Evolutionary conservation across 2,797 vertebrate genomes (phyloP).

Genomic region (Chromobotia macracanthus): DNA sequence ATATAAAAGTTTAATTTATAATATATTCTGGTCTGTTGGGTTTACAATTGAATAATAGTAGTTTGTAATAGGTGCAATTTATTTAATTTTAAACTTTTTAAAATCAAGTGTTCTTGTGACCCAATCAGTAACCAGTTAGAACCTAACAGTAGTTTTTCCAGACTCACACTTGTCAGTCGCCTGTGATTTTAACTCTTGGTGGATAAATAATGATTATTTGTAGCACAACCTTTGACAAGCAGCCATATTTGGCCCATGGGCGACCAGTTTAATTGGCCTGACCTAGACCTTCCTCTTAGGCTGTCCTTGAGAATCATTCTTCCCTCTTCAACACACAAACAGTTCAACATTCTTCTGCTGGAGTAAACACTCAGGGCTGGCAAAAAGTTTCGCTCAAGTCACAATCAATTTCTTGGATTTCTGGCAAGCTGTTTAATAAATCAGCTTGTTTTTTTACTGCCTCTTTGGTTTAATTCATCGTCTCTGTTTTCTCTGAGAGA

Average conservation of each 20-base stretch:
- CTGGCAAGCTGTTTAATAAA: slow-evolving; percentile 19
- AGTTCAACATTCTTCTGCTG: not conserved
- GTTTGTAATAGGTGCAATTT: too few relatives aligned
- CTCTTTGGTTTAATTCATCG: slow-evolving; percentile 26
- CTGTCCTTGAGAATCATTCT: not conserved
- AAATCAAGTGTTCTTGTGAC: not conserved
- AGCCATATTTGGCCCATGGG: not conserved
- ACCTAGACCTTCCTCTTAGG: not conserved
- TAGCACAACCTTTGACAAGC: not conserved
- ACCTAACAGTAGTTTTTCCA: not conserved
- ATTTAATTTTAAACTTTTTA: not conserved
- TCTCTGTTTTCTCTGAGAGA: slow-evolving; percentile 10
- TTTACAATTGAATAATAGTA: too few relatives aligned
- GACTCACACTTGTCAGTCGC: not conserved
- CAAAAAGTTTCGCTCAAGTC: slow-evolving; percentile 2
- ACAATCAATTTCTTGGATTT: slow-evolving; percentile 1
- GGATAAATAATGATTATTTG: not conserved
- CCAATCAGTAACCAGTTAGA: not conserved
- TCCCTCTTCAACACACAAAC: not conserved
- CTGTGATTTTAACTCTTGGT: not conserved
- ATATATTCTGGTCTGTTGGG: too few relatives aligned
- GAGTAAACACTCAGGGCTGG: not conserved
- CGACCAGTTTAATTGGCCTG: not conserved
- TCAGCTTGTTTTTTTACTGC: slow-evolving; percentile 2
- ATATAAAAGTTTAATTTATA: too few relatives aligned